phyloP scores from a whole-genome alignment of 2,113 vertebrate species.

The Lophius piscatorius region DNA sequence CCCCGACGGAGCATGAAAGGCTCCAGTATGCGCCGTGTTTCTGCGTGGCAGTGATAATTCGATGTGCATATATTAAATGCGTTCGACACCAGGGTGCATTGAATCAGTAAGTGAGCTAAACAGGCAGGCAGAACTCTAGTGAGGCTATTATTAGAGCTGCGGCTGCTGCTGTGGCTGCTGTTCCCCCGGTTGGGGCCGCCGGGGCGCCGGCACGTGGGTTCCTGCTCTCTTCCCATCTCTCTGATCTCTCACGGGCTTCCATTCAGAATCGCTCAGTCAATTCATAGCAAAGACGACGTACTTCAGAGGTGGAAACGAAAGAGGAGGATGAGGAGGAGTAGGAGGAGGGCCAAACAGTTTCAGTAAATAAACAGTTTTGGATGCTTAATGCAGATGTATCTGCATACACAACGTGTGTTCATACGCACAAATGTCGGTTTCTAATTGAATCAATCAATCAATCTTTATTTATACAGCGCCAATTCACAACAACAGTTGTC shows the following conservation, averaged over 20 bases:
- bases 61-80: slow-evolving; percentile 18
- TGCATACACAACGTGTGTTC: too few species aligned
- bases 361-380: background rate
- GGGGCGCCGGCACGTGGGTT: slow-evolving; percentile 54
- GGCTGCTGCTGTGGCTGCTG: slow-evolving; percentile 21
- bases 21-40: too few species aligned
- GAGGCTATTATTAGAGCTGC: slow-evolving; percentile 62
- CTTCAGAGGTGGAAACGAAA: background rate
- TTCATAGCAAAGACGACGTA: too few species aligned
- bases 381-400: background rate
- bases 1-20: slow-evolving; percentile 1
- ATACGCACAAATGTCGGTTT: too few species aligned
- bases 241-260: slow-evolving; percentile 41
- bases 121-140: slow-evolving; percentile 28
- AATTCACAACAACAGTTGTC: too few species aligned
- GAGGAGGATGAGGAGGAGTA: background rate
- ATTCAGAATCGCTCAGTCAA: slow-evolving; percentile 25
- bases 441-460: too few species aligned
- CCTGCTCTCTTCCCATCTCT: slow-evolving; percentile 23
- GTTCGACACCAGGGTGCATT: slow-evolving; percentile 23
- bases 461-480: too few species aligned
- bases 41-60: too few species aligned
- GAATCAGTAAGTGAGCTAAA: slow-evolving; percentile 31
- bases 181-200: slow-evolving; percentile 7
- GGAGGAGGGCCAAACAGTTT: too few species aligned